Evolutionary conservation across 2,888 invertebrate genomes (phyloP).

Genomic region (Caenorhabditis uteleia): DNA sequence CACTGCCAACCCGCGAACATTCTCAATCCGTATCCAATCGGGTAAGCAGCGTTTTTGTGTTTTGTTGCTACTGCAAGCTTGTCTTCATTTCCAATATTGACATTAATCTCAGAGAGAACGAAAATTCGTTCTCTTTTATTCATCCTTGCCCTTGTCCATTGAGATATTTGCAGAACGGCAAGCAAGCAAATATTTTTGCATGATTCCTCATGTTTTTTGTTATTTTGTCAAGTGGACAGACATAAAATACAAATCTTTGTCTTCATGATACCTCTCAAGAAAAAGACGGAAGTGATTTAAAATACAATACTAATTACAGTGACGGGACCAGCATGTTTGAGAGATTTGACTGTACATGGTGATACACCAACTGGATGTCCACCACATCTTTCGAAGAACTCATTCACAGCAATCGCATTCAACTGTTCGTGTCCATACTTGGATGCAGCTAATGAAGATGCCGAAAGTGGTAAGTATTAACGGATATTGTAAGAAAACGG

Average conservation of each 20-base stretch:
- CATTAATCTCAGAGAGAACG: constrained; percentile 34
- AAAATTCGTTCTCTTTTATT: no score
- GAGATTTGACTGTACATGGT: constrained; percentile 54
- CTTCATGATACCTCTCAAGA: no score
- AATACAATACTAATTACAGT: constrained; percentile 28
- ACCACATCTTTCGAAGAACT: constrained; percentile 52
- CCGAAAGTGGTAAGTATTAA: constrained; percentile 29
- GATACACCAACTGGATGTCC: constrained; percentile 57
- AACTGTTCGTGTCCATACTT: constrained; percentile 57
- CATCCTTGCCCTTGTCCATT: no score
- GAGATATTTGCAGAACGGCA: no score
- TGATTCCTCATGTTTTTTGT: no score
- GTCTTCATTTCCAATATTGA: constrained; percentile 34
- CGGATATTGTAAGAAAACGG: constrained; percentile 9
- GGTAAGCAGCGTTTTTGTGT: constrained; percentile 13
- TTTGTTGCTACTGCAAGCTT: neutral
- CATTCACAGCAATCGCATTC: constrained; percentile 50
- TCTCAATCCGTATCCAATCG: constrained; percentile 55
- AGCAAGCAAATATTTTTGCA: no score
- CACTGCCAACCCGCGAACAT: constrained; percentile 44
- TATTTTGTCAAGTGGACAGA: no score
- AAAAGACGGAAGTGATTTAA: no score
- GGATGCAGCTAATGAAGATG: constrained; percentile 25
- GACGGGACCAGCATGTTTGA: constrained; percentile 52
- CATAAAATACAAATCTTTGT: no score